Percentiles rank a stretch among this genome's conserved stretches.
These are phyloP conservation scores for Conger conger DNA, from an alignment of 2,113 vertebrate genomes.

Conservation along the genomic window DNA sequence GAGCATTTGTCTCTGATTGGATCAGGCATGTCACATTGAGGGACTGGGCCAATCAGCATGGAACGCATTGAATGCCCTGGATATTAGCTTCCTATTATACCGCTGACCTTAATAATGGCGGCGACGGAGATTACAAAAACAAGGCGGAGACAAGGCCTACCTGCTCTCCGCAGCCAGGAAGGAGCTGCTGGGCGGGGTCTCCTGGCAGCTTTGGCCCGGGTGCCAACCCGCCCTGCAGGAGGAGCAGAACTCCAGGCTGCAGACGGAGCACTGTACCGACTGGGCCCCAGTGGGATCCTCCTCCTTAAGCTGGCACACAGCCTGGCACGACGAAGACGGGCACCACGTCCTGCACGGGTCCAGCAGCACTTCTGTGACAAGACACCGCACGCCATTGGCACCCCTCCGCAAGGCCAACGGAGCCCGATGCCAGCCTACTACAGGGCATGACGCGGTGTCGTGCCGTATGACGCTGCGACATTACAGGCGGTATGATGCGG, in stretches of 20 bases:
- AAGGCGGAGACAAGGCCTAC: conserved; percentile 44
- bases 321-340: conserved; percentile 80
- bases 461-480: not conserved
- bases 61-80: not conserved
- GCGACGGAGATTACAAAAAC: not conserved
- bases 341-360: conserved; percentile 87
- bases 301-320: conserved; percentile 80
- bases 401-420: not conserved
- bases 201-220: conserved; percentile 76
- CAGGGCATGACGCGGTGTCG: not conserved
- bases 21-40: not conserved
- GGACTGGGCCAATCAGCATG: not conserved
- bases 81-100: too few relatives aligned
- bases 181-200: conserved; percentile 69
- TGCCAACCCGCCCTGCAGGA: conserved; percentile 81
- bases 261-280: conserved; percentile 76
- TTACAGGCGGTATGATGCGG: too few relatives aligned
- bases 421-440: not conserved
- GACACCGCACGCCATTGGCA: not conserved
- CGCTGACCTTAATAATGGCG: not conserved
- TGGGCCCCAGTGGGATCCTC: conserved; percentile 69
- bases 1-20: not conserved
- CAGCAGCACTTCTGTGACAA: conserved; percentile 76
- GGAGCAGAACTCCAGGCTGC: conserved; percentile 80
- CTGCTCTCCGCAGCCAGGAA: conserved; percentile 79